A percentile compares a stretch with the other conserved stretches of the same genome.
phyloP scores from a whole-genome alignment of 2,888 invertebrate species.

The Aplocera efformata region DNA sequence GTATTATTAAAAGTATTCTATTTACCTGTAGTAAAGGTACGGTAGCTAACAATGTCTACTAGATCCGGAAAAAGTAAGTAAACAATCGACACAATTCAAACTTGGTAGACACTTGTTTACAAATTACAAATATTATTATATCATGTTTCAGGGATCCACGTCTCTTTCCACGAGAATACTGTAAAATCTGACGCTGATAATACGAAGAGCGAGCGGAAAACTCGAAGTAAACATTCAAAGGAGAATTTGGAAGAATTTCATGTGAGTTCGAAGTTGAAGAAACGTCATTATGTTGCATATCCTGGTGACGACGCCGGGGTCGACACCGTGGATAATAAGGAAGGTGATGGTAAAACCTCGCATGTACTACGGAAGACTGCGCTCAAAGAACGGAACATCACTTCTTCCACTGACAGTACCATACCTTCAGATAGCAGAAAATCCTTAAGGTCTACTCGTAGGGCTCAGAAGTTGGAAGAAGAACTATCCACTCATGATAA shows the following conservation, averaged over 20 bases:
- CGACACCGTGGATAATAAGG: constrained; percentile 20
- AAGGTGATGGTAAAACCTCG: constrained; percentile 23
- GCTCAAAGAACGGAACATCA: constrained; percentile 46
- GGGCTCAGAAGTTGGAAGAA: constrained; percentile 34
- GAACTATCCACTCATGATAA: constrained; percentile 23
- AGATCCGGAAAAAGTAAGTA: constrained; percentile 71
- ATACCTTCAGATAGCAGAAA: constrained; percentile 27
- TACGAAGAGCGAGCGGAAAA: constrained; percentile 47
- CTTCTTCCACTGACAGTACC: constrained; percentile 19
- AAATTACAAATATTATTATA: constrained; percentile 1
- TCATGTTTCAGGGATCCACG: constrained; percentile 55
- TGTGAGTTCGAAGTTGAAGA: constrained; percentile 38
- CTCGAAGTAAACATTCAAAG: constrained; percentile 47
- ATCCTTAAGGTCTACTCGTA: constrained; percentile 40
- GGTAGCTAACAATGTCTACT: constrained; percentile 52
- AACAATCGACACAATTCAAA: background rate
- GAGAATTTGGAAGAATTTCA: constrained; percentile 39
- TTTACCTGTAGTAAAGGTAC: background rate
- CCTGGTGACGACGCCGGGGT: constrained; percentile 44
- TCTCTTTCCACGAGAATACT: constrained; percentile 38
- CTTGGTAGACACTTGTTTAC: background rate
- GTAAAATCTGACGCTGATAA: constrained; percentile 27
- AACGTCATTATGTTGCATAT: constrained; percentile 59
- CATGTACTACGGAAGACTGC: constrained; percentile 40
- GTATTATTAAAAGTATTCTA: no score